phyloP scores from a whole-genome alignment of 1,140 invertebrate genomes.

The Acromyrmex heyeri region DNA sequence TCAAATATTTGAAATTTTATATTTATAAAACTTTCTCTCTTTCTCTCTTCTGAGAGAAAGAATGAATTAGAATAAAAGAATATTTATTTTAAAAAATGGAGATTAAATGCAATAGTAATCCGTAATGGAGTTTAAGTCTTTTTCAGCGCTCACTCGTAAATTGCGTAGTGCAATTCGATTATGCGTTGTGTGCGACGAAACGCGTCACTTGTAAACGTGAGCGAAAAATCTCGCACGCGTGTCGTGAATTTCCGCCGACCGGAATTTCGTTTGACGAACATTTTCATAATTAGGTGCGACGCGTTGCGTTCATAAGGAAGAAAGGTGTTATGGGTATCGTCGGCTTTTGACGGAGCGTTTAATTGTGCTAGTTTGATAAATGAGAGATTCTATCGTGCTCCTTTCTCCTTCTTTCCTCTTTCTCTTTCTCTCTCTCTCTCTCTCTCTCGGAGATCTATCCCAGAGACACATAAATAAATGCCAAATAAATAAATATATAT shows the following conservation, averaged over 20 bases:
- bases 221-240: conserved; percentile 15
- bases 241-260: conserved; percentile 32
- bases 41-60: background rate
- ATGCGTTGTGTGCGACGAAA: background rate
- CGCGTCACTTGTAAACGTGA: background rate
- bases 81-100: background rate
- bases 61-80: background rate
- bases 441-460: background rate
- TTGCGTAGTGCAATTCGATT: background rate
- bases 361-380: conserved; percentile 46
- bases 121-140: background rate
- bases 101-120: background rate
- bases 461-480: background rate
- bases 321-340: conserved; percentile 18
- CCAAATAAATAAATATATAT: background rate
- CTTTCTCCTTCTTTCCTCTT: background rate
- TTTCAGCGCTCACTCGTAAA: background rate
- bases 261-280: conserved; percentile 42
- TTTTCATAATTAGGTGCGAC: conserved; percentile 44
- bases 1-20: background rate
- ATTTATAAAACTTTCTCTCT: background rate
- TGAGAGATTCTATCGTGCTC: background rate
- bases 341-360: conserved; percentile 27
- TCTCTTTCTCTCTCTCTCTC: background rate
- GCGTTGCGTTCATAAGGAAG: background rate